phyloP scores from a whole-genome alignment of 2,113 vertebrate species.

The Gobius niger region DNA sequence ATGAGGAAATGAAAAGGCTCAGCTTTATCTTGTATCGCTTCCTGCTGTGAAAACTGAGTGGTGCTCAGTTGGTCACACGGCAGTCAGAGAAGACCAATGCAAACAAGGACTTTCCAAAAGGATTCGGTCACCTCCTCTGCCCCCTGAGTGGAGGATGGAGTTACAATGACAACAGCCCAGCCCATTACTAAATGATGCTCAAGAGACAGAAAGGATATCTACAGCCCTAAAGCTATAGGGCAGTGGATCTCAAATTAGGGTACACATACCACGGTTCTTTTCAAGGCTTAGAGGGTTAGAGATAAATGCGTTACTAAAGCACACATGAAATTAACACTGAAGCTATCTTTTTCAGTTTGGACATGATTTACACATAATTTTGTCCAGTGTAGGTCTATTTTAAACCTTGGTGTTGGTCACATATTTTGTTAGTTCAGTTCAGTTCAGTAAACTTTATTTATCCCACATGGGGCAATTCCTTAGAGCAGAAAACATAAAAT shows the following conservation, averaged over 20 bases:
- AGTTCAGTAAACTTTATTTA: too few relatives aligned
- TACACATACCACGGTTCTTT: too few relatives aligned
- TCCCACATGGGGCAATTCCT: too few relatives aligned
- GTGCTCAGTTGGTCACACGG: background rate
- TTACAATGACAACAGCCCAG: constrained; percentile 25
- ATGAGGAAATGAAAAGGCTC: background rate
- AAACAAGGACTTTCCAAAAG: constrained; percentile 4
- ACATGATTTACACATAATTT: background rate
- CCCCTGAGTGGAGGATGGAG: constrained; percentile 4
- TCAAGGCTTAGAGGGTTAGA: background rate
- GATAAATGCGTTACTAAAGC: background rate
- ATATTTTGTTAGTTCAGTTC: too few relatives aligned
- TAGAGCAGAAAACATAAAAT: too few relatives aligned
- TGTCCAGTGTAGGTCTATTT: too few relatives aligned
- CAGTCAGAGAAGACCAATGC: constrained; percentile 9
- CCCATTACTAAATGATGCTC: background rate
- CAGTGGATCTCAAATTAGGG: background rate
- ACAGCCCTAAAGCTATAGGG: background rate
- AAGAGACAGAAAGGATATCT: background rate
- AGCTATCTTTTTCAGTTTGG: background rate
- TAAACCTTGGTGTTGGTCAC: too few relatives aligned
- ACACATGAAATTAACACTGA: background rate
- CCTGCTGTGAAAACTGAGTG: constrained; percentile 23
- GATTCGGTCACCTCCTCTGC: background rate
- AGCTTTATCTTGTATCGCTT: constrained; percentile 10